phyloP scores from a whole-genome alignment of 2,113 vertebrate species.

The Mus musculus region DNA sequence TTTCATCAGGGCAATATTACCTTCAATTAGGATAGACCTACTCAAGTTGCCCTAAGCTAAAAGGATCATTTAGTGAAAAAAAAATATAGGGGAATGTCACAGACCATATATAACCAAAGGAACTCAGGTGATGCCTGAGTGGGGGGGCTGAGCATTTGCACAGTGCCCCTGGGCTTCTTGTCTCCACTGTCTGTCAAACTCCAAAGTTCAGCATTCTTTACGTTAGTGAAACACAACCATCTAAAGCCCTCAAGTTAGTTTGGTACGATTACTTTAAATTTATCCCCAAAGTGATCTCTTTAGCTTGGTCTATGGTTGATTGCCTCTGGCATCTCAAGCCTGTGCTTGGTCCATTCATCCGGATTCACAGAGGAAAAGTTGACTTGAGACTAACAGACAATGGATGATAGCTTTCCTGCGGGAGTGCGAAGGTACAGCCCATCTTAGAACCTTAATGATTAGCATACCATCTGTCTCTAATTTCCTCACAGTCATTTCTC shows the following conservation, averaged over 20 bases:
- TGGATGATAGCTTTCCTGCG: background rate
- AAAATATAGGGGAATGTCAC: background rate
- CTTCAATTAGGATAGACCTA: background rate
- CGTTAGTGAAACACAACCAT: background rate
- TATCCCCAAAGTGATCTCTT: background rate
- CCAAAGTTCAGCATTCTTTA: background rate
- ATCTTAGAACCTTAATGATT: background rate
- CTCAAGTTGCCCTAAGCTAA: background rate
- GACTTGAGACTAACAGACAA: background rate
- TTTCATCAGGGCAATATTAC: background rate
- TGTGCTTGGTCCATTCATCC: background rate
- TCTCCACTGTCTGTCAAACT: background rate
- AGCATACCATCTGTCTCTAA: background rate
- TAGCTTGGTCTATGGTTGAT: background rate
- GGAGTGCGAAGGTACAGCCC: background rate
- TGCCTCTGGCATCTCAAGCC: conserved; percentile 32
- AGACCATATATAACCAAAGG: background rate
- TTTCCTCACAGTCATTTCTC: background rate
- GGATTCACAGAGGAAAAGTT: background rate
- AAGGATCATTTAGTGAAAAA: background rate
- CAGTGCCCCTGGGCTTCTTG: background rate
- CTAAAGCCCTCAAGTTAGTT: background rate
- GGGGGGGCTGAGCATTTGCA: background rate
- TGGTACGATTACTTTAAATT: background rate
- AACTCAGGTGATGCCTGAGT: background rate